These are phyloP conservation scores for Lepidurus apus DNA, from an alignment of 1,140 invertebrate genomes.

Conservation along the genomic window DNA sequence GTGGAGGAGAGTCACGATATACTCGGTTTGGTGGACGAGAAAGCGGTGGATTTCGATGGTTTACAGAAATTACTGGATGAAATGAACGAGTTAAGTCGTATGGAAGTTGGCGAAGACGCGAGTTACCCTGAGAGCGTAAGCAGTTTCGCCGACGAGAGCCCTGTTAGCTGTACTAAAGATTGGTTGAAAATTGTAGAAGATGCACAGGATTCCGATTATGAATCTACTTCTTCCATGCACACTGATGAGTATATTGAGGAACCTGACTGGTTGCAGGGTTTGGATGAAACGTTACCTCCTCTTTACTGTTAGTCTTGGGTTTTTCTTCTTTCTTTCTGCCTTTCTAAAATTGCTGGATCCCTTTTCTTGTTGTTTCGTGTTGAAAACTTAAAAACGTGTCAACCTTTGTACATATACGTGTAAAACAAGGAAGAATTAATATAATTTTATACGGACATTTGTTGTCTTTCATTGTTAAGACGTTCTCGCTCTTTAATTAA, in stretches of 20 bases:
- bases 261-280: slow-evolving; percentile 32
- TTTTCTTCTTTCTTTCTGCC: background rate
- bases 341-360: background rate
- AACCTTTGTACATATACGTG: background rate
- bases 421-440: background rate
- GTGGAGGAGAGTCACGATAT: background rate
- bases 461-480: no score
- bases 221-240: slow-evolving; percentile 28
- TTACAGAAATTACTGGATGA: background rate
- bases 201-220: background rate
- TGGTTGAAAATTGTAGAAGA: slow-evolving; percentile 15
- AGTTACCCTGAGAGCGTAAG: slow-evolving; percentile 14
- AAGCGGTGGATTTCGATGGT: background rate
- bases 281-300: slow-evolving; percentile 23
- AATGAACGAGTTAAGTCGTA: slow-evolving; percentile 6
- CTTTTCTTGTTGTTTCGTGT: background rate
- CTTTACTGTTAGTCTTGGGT: background rate
- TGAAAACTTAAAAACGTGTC: no score
- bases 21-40: background rate
- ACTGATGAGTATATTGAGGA: slow-evolving; percentile 30
- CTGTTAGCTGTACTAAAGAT: background rate
- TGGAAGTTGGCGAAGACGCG: background rate
- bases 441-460: background rate
- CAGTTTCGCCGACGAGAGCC: background rate
- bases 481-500: no score